Evolutionary conservation across 2,113 vertebrate genomes (phyloP).

Genomic region (Azemiops feae): DNA sequence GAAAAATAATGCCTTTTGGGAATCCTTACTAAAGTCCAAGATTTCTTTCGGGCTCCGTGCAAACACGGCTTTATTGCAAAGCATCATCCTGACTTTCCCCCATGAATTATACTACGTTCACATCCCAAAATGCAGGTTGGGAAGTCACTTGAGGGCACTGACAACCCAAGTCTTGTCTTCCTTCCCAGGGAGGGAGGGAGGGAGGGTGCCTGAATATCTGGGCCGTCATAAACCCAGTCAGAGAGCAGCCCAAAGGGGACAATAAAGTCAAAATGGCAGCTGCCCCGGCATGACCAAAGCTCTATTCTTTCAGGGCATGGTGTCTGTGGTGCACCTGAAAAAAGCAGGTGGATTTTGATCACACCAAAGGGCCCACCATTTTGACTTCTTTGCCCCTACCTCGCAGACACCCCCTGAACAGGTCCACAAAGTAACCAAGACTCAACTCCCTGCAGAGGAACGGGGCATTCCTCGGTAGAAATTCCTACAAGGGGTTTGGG

Average conservation of each 20-base stretch:
- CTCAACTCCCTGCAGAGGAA: not conserved
- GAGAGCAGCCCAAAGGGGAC: not conserved
- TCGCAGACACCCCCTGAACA: not conserved
- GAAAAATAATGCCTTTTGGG: not conserved
- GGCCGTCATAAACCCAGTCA: constrained; percentile 19
- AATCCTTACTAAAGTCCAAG: not conserved
- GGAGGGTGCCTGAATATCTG: constrained; percentile 24
- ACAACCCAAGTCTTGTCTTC: not conserved
- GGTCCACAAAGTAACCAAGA: not conserved
- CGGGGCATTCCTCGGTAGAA: not conserved
- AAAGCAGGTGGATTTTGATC: not conserved
- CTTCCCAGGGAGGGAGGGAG: not conserved
- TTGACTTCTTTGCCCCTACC: not conserved
- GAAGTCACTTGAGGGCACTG: not conserved
- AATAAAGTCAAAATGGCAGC: not conserved
- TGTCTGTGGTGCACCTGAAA: not conserved
- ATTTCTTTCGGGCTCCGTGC: not conserved
- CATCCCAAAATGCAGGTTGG: not conserved
- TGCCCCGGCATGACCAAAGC: too few relatives aligned
- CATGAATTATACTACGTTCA: not conserved
- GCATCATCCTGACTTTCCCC: not conserved
- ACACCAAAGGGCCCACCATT: not conserved
- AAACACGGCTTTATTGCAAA: not conserved
- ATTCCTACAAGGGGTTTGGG: not conserved
- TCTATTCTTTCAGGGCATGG: not conserved